These are phyloP conservation scores for Zelleria hepariella DNA, from an alignment of 2,888 invertebrate species.

Conservation along the genomic window DNA sequence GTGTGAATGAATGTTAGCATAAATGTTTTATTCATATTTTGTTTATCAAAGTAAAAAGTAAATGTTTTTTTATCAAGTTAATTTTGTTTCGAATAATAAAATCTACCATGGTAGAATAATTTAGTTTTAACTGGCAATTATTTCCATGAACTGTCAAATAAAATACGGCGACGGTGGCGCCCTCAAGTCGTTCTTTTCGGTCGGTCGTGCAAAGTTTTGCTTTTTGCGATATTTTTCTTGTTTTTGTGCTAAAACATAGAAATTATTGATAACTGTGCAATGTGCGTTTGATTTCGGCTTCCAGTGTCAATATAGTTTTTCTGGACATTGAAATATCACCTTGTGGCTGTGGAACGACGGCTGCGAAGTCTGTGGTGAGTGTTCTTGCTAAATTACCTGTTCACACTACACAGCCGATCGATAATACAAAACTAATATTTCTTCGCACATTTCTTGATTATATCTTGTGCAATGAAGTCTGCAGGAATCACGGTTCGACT, in stretches of 20 bases:
- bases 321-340: neutral
- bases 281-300: conserved; percentile 8
- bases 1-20: no score
- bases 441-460: conserved; percentile 22
- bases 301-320: conserved; percentile 4
- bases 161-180: conserved; percentile 10
- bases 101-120: neutral
- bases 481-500: conserved; percentile 7
- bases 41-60: no score
- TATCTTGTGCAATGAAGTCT: conserved; percentile 15
- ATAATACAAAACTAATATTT: conserved; percentile 45
- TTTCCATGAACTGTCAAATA: neutral
- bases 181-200: conserved; percentile 6
- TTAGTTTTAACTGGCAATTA: neutral
- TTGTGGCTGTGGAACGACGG: neutral
- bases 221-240: conserved; percentile 8
- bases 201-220: neutral
- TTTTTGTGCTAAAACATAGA: conserved; percentile 9
- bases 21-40: no score
- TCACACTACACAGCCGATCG: conserved; percentile 49
- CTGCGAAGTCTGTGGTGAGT: conserved; percentile 7
- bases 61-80: no score
- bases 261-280: conserved; percentile 10
- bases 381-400: conserved; percentile 8
- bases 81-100: neutral